phyloP scores from a whole-genome alignment of 2,888 invertebrate species.

The Macrosoma leucophasiata region DNA sequence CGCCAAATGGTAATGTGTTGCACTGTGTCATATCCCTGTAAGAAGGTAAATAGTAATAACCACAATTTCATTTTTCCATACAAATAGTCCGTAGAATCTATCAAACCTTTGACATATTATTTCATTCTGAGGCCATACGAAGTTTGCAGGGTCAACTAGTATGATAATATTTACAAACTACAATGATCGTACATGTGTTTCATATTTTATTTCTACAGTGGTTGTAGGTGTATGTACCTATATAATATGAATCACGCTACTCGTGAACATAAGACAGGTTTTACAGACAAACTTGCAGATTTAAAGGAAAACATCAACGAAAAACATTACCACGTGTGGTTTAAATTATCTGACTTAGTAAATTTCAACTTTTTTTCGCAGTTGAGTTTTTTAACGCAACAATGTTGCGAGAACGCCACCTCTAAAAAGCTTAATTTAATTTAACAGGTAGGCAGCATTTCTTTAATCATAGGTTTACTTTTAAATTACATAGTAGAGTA shows the following conservation, averaged over 20 bases:
- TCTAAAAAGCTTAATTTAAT: constrained; percentile 74
- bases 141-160: too few relatives aligned
- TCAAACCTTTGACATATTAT: too few relatives aligned
- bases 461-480: constrained; percentile 70
- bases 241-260: background rate
- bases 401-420: constrained; percentile 58
- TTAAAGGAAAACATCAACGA: constrained; percentile 35
- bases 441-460: constrained; percentile 73
- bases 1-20: too few relatives aligned
- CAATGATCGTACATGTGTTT: too few relatives aligned
- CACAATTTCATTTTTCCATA: too few relatives aligned
- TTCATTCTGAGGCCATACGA: too few relatives aligned
- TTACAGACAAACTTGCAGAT: background rate
- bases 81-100: too few relatives aligned
- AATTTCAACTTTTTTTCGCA: constrained; percentile 57
- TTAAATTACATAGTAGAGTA: constrained; percentile 67
- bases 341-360: constrained; percentile 58
- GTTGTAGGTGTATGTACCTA: too few relatives aligned
- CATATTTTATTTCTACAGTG: too few relatives aligned
- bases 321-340: constrained; percentile 62
- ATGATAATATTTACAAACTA: too few relatives aligned
- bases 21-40: too few relatives aligned
- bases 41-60: too few relatives aligned
- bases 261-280: background rate
- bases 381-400: constrained; percentile 48